phyloP scores from a whole-genome alignment of 2,888 invertebrate species.

The Chloroclystis v-ata region DNA sequence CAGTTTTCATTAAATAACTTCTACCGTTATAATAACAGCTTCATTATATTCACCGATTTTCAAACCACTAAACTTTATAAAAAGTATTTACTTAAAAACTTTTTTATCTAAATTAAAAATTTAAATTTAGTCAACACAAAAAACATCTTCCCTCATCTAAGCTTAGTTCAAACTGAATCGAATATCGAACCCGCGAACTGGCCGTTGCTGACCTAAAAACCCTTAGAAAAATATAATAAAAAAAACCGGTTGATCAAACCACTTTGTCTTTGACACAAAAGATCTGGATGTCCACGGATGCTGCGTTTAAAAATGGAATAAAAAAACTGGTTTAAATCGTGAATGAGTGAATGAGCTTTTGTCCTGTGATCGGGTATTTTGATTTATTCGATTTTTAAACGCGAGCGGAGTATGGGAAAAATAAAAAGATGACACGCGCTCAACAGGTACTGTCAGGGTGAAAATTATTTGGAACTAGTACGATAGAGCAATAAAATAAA shows the following conservation, averaged over 20 bases:
- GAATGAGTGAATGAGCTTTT: constrained; percentile 71
- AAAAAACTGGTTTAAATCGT: constrained; percentile 64
- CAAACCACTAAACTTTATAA: no score
- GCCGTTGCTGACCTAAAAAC: constrained; percentile 71
- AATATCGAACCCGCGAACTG: constrained; percentile 37
- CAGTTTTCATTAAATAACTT: no score
- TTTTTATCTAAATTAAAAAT: neutral
- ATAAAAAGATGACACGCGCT: constrained; percentile 65
- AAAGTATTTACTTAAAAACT: no score
- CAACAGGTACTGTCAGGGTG: constrained; percentile 65
- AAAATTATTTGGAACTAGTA: constrained; percentile 27
- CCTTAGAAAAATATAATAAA: constrained; percentile 40
- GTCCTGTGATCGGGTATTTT: constrained; percentile 73
- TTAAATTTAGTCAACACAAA: constrained; percentile 5
- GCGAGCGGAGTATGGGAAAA: constrained; percentile 54
- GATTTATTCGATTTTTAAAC: constrained; percentile 76
- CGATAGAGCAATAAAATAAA: no score
- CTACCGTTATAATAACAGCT: no score
- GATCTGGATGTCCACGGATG: constrained; percentile 70
- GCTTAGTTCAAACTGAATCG: constrained; percentile 47
- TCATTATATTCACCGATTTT: no score
- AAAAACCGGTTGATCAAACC: constrained; percentile 62
- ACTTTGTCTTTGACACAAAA: constrained; percentile 68
- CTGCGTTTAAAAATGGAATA: constrained; percentile 56
- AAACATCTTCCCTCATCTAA: constrained; percentile 22